phyloP scores from a whole-genome alignment of 2,113 vertebrate genomes.

The Tupaia tana region DNA sequence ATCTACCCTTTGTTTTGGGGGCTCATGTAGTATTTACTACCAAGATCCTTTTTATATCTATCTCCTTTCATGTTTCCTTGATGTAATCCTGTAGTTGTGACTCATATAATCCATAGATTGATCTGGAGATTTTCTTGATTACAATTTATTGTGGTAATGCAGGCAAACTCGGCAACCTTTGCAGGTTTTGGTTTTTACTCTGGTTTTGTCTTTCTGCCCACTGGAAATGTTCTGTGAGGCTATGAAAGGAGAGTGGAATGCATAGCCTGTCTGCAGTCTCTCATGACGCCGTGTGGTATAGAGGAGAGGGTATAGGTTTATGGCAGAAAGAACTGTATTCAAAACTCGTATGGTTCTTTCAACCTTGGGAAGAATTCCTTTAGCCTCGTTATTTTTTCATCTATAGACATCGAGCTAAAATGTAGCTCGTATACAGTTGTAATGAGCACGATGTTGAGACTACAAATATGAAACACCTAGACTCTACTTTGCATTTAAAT shows the following conservation, averaged over 20 bases:
- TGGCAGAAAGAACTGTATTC: not conserved
- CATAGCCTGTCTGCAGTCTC: not conserved
- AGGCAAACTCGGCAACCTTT: slow-evolving; percentile 18
- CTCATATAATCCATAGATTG: not conserved
- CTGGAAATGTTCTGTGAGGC: not conserved
- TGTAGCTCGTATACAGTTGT: not conserved
- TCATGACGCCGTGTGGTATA: not conserved
- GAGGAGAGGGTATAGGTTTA: slow-evolving; percentile 6
- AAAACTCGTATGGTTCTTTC: not conserved
- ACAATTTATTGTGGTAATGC: slow-evolving; percentile 8
- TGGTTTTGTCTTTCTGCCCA: not conserved
- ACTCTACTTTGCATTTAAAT: not conserved
- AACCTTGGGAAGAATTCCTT: not conserved
- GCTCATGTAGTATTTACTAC: not conserved
- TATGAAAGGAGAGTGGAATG: not conserved
- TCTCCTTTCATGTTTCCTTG: slow-evolving; percentile 45
- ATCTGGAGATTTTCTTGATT: slow-evolving; percentile 46
- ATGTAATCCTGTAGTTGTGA: slow-evolving; percentile 37
- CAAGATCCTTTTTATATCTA: not conserved
- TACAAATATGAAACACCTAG: slow-evolving; percentile 24
- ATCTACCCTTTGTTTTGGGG: slow-evolving; percentile 44
- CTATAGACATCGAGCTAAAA: slow-evolving; percentile 16
- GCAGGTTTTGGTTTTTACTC: slow-evolving; percentile 33
- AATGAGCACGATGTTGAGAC: not conserved
- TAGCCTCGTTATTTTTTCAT: slow-evolving; percentile 33